Evolutionary conservation across 2,888 invertebrate species (phyloP).

Genomic region (Fragum sueziense): DNA sequence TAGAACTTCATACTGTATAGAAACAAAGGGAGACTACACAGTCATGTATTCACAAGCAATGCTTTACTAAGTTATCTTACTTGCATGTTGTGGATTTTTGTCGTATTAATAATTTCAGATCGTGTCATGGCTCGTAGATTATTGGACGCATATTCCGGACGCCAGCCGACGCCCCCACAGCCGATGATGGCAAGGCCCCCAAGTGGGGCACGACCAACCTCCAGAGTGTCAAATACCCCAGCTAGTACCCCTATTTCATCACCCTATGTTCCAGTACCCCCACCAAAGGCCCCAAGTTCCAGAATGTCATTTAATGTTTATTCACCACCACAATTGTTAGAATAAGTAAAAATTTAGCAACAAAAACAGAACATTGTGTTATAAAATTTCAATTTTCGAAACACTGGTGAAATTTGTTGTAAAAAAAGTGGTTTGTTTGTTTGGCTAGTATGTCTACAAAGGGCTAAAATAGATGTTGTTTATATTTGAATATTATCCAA

Average conservation of each 20-base stretch:
- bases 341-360: no score
- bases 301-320: constrained; percentile 50
- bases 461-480: no score
- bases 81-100: constrained; percentile 26
- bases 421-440: no score
- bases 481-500: no score
- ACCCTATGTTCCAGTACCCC: constrained; percentile 55
- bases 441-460: no score
- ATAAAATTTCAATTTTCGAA: no score
- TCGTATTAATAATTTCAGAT: constrained; percentile 51
- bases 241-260: constrained; percentile 51
- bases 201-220: constrained; percentile 38
- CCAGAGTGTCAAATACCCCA: constrained; percentile 45
- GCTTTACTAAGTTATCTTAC: background rate
- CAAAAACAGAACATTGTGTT: no score
- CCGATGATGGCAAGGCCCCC: constrained; percentile 34
- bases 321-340: constrained; percentile 26
- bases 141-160: constrained; percentile 55
- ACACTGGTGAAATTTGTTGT: no score
- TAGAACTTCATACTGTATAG: no score
- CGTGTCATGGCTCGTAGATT: constrained; percentile 46
- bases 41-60: background rate
- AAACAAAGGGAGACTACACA: background rate
- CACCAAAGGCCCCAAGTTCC: constrained; percentile 47
- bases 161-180: constrained; percentile 43